Base-by-base conservation (phyloP, 2,113 vertebrate species). In the Probosciger aterrimus region DNA sequence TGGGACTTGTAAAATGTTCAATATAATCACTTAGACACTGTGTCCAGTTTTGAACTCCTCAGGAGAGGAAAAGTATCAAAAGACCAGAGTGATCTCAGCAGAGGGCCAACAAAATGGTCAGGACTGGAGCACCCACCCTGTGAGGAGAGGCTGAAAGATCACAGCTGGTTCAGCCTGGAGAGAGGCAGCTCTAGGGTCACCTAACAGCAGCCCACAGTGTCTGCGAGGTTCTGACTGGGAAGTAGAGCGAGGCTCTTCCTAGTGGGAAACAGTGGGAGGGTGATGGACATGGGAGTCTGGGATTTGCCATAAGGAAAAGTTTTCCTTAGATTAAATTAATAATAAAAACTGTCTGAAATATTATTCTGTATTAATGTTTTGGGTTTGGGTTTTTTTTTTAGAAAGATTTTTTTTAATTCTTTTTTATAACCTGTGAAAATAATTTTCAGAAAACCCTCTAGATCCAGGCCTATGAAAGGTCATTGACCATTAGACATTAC, bases 191-290 rank as follows among this genome's bases (percentile, higher is more conserved):
- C 17, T 3, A 3, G 14, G 14, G 11, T 0, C 17, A 62, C 13
- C 17, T 28, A 31, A 41, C 18, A n/a, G 19, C 13, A 77, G 7
- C 14, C 12, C n/a, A 3, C 28, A 30, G 18, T 22, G 15, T 11
- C 27, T 43, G 17, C 0, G 1, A 31, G 28, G 4, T 3, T 4
- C 10, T 73, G 3, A 0, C 6, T 2, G 7, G 27, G 9, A 79
- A 14, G 3, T 3, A 6, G 44, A 77, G 4, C 8, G 1, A 0
- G 7, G 10, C 2, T 74, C 1, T 74, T 49, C 43, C 74, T 33
- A 33, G 11, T 1, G 2, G 4, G 5, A 5, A 11, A 43, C 50
- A 43, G 53, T 2, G 1, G 30, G 33, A 84, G 2, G 2, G 3
- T 57, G 35, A 37, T 24, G 7, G 15, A 37, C 15, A 33, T 0